phyloP scores from a whole-genome alignment of 2,797 vertebrate species.

The Paramormyrops hopkinsi region DNA sequence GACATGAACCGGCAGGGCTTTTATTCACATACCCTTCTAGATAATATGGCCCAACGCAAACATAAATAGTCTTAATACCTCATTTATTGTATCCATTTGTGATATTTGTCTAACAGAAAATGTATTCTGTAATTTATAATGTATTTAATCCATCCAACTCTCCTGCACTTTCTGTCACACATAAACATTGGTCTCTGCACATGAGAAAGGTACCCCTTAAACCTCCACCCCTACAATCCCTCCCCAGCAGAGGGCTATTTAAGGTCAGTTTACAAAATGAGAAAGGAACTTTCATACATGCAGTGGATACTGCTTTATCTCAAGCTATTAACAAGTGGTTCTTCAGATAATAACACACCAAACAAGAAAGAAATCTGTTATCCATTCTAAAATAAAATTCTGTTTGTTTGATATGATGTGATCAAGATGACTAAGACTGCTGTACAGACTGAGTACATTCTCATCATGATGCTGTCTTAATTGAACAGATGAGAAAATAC shows the following conservation, averaged over 20 bases:
- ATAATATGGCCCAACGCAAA: background rate
- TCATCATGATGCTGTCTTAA: background rate
- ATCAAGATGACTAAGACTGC: constrained; percentile 48
- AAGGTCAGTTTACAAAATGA: constrained; percentile 39
- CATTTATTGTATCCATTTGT: background rate
- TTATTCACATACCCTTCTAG: background rate
- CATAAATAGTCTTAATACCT: background rate
- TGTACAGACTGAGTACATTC: background rate
- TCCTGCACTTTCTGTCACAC: background rate
- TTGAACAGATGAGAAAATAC: background rate
- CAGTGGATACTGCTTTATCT: background rate
- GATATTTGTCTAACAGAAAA: background rate
- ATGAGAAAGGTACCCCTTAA: background rate
- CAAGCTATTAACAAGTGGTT: background rate
- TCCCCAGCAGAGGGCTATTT: constrained; percentile 51
- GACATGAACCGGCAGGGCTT: background rate
- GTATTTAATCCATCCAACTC: background rate
- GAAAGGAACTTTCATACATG: constrained; percentile 26
- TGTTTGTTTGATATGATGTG: background rate
- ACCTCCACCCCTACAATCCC: constrained; percentile 9
- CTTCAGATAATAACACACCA: background rate
- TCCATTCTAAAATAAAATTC: background rate
- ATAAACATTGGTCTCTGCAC: background rate
- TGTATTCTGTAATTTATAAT: background rate
- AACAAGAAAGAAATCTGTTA: background rate